Conservation (phyloP, 2,797 vertebrate species). For the Loris lydekkerianus region DNA sequence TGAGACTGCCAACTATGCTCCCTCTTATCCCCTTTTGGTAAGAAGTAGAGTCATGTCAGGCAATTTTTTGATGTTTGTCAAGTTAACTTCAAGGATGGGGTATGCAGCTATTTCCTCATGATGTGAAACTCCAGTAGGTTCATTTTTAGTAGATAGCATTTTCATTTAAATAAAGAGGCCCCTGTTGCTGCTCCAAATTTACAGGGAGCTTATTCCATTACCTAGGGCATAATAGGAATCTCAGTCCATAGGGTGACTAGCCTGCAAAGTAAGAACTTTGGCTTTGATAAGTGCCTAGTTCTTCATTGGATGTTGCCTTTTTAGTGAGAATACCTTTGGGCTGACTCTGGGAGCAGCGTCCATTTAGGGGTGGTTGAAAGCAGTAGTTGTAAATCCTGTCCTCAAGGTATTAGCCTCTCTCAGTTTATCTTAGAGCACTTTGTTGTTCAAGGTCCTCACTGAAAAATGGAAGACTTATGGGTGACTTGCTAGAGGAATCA, state of each 20-base stretch:
- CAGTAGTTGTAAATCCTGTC: neutral
- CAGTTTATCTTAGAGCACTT: neutral
- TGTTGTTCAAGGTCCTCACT: too few species aligned
- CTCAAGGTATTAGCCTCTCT: neutral
- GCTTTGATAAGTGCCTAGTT: neutral
- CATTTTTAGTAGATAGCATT: too few species aligned
- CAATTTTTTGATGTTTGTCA: neutral
- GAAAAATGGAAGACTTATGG: too few species aligned
- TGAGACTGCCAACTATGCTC: neutral
- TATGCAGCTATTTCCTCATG: too few species aligned
- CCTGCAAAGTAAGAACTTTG: neutral
- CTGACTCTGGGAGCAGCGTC: neutral
- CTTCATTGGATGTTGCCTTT: neutral
- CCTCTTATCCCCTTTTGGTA: neutral
- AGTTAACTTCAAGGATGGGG: too few species aligned
- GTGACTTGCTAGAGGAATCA: too few species aligned
- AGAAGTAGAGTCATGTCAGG: neutral
- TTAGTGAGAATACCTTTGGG: neutral
- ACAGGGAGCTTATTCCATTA: too few species aligned
- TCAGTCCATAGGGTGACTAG: too few species aligned
- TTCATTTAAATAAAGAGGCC: too few species aligned
- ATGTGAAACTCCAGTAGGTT: too few species aligned
- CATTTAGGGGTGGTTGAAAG: neutral
- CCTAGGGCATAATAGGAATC: too few species aligned
- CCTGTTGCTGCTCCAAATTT: too few species aligned